Evolutionary conservation across 2,888 invertebrate species (phyloP), one percentile per base, ranked within the genome.

Genomic region (Standfussiana lucernea): DNA sequence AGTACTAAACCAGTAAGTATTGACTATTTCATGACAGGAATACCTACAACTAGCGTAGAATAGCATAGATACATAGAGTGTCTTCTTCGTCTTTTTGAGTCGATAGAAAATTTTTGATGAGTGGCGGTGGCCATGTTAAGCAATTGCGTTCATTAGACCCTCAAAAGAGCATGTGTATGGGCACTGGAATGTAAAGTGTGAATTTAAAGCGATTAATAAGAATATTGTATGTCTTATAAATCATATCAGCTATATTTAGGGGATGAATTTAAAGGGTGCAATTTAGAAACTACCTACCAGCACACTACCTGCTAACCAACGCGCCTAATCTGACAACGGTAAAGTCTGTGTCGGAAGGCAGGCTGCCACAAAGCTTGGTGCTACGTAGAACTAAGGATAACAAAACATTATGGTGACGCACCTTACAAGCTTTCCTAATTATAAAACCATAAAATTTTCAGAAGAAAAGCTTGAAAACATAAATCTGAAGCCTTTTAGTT

Each of bases 401-500:
- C 8, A 24, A 18, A 45, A 53, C 45, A 45, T 50, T 72, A 45
- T 1, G 18, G 40, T 47, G 40, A 56, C 47, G 47, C 5, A 65
- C 18, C 15, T 42, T 35, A 37, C 21, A n/a, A 24, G 18, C 18
- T 32, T 59, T 37, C 11, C 8, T 61, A 37, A 53, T 79, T 50
- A 59, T n/a, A n/a, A 72, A 79, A 6, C 11, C 11, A 21, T 10
- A 47, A 32, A 32, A 40, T 2, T 13, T 59, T 15, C 15, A 21
- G 28, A 40, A 45, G 10, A 32, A 62, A 47, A 64, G 6, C 18
- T 64, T 8, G 1, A 5, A 35, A 66, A 61, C n/a, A 81, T 61
- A 83, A 67, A 50, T 75, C 42, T 18, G 1, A 61, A 69, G 24
- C 42, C 69, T 75, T 75, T 72, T 64, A 75, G 80, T 71, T n/a